Evolutionary conservation across 2,888 invertebrate genomes (phyloP), one percentile per base, ranked within the genome.

Genomic region (Drosophila prostipennis): DNA sequence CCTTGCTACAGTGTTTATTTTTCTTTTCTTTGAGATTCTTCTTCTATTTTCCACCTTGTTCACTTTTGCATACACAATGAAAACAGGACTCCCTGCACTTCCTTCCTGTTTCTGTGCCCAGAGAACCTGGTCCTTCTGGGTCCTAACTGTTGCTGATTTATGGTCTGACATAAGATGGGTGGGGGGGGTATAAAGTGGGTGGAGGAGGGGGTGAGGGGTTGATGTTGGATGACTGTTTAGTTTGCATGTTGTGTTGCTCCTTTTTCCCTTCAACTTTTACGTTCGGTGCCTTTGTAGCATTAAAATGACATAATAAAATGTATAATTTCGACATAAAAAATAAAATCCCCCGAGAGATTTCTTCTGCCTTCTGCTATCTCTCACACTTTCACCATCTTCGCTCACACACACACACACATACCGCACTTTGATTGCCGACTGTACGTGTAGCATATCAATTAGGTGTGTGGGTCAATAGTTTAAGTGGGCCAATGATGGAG

Each of bases 261-360:
- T 42, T 3, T 5, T 58, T 53, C 19, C 29, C 16, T 67, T 16
- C 34, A 13, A 26, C 16, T 42, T 43, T 40, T 52, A 45, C 39
- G 46, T 16, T 42, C 45, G 16, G 26, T 46, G 34, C 71, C 54
- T 71, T 63, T 75, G 64, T 70, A 72, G 72, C 78, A 71, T 79
- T 75, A 72, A 79, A 82, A 72, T 80, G 78, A 79, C 83, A 86
- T 83, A 76, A 86, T 82, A 86, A 82, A 83, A 86, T 78, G 78
- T 80, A 86, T 83, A 83, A 82, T 86, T 81, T 85, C 74, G 64
- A 67, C 83, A 85, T 85, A 82, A 81, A 85, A 82, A 78, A 45
- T 56, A 23, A 78, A 85, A 67, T 81, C 82, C 85, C 72, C 61
- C 32, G 78, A 81, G 82, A 70, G 71, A 73, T 71, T 73, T 78